Evolutionary conservation across 2,888 invertebrate species (phyloP).

Genomic region (Ormyrus pomaceus): DNA sequence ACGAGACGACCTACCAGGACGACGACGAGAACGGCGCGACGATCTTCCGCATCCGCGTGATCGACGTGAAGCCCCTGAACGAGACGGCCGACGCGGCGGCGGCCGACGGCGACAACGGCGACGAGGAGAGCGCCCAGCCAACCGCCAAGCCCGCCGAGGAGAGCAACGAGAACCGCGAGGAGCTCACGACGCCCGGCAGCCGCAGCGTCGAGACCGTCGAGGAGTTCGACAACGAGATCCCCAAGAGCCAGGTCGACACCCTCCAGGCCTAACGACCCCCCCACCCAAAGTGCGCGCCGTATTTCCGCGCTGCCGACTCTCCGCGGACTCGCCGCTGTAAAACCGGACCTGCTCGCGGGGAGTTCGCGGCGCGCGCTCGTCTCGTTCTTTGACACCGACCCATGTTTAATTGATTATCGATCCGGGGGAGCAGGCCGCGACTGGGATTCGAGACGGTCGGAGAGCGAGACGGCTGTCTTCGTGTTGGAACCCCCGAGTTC

Average conservation of each 20-base stretch:
- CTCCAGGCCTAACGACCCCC: conserved; percentile 64
- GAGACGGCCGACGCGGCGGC: conserved; percentile 54
- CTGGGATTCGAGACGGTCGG: conserved; percentile 22
- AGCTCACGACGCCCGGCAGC: conserved; percentile 41
- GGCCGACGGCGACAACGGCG: not conserved
- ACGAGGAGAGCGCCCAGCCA: not conserved
- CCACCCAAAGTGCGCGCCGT: not conserved
- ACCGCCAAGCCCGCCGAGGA: not conserved
- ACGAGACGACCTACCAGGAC: conserved; percentile 77
- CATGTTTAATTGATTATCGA: not conserved
- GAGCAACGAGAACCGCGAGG: conserved; percentile 37
- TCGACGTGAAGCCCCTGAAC: conserved; percentile 76
- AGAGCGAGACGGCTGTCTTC: not conserved
- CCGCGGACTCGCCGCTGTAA: not conserved
- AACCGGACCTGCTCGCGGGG: not conserved
- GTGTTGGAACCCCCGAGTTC: too few species aligned
- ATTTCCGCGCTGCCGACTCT: not conserved
- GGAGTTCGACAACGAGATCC: conserved; percentile 72
- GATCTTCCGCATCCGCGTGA: conserved; percentile 75
- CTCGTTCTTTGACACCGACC: not conserved
- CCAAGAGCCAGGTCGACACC: conserved; percentile 67
- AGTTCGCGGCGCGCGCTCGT: not conserved
- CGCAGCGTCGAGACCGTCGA: conserved; percentile 71
- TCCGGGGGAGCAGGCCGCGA: not conserved
- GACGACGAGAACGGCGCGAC: conserved; percentile 72